Evolutionary conservation across 2,113 vertebrate species (phyloP).

Genomic region (Menura novaehollandiae): DNA sequence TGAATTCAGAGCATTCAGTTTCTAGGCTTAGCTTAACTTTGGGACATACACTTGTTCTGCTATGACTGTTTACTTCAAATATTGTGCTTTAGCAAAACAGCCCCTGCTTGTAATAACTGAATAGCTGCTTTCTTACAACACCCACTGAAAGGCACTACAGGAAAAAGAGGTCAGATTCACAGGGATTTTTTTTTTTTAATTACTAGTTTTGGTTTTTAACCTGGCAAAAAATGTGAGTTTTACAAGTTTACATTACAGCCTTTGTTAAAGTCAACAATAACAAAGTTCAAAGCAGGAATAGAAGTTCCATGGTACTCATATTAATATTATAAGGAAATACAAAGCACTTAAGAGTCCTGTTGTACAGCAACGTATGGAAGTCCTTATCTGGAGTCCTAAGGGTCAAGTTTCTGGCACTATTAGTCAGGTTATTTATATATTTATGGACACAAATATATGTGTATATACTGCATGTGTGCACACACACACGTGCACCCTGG

Average conservation of each 20-base stretch:
- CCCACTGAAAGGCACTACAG: background rate
- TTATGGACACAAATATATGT: background rate
- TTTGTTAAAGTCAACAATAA: slow-evolving; percentile 35
- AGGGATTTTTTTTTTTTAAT: background rate
- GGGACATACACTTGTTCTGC: background rate
- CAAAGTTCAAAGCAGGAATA: background rate
- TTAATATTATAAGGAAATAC: slow-evolving; percentile 21
- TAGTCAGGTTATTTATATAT: background rate
- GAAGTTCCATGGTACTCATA: background rate
- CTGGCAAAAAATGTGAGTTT: background rate
- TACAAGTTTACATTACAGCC: background rate
- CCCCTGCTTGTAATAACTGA: slow-evolving; percentile 13
- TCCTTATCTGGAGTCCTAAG: background rate
- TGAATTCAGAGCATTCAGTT: slow-evolving; percentile 11
- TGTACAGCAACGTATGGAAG: background rate
- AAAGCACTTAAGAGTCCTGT: background rate
- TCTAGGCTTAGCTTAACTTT: slow-evolving; percentile 54
- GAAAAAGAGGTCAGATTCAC: background rate
- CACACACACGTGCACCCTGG: background rate
- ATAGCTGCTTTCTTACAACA: slow-evolving; percentile 54
- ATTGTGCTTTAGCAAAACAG: slow-evolving; percentile 29
- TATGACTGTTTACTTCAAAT: background rate
- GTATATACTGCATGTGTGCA: background rate
- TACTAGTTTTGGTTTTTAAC: background rate
- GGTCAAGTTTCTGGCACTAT: background rate